Evolutionary conservation across 2,113 vertebrate species (phyloP).

Genomic region (Dendropsophus ebraccatus): DNA sequence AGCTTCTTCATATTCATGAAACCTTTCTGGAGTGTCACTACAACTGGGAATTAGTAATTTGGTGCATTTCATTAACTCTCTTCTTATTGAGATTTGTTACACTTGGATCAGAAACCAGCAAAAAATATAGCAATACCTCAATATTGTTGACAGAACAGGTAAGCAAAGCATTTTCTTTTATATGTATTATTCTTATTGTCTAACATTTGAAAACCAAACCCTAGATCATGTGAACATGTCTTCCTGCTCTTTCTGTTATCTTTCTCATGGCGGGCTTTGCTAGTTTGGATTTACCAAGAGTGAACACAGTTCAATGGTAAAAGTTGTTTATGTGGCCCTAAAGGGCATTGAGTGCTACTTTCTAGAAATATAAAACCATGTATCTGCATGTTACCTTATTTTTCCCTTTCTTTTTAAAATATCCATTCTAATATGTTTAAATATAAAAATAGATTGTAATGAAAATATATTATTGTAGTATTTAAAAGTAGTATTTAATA

Average conservation of each 20-base stretch:
- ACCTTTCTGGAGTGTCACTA: slow-evolving; percentile 97
- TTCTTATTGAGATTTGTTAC: slow-evolving; percentile 97
- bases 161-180: slow-evolving; percentile 46
- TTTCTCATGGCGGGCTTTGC: slow-evolving; percentile 7
- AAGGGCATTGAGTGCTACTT: slow-evolving; percentile 14
- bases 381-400: not conserved
- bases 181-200: not conserved
- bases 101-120: slow-evolving; percentile 97
- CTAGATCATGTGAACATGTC: not conserved
- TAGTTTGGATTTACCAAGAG: slow-evolving; percentile 18
- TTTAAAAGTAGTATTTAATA: not conserved
- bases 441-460: not conserved
- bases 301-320: slow-evolving; percentile 10
- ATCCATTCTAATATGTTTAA: not conserved
- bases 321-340: slow-evolving; percentile 12
- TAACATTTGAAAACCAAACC: not conserved
- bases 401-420: not conserved
- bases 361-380: not conserved
- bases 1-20: slow-evolving; percentile 93
- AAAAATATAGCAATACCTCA: slow-evolving; percentile 99
- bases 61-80: slow-evolving; percentile 94
- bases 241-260: slow-evolving; percentile 26
- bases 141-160: slow-evolving; percentile 98
- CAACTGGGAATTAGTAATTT: slow-evolving; percentile 97
- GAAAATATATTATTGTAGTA: not conserved